These are phyloP conservation scores for Acanthisitta chloris DNA, from an alignment of 2,113 vertebrate species.

Conservation along the genomic window DNA sequence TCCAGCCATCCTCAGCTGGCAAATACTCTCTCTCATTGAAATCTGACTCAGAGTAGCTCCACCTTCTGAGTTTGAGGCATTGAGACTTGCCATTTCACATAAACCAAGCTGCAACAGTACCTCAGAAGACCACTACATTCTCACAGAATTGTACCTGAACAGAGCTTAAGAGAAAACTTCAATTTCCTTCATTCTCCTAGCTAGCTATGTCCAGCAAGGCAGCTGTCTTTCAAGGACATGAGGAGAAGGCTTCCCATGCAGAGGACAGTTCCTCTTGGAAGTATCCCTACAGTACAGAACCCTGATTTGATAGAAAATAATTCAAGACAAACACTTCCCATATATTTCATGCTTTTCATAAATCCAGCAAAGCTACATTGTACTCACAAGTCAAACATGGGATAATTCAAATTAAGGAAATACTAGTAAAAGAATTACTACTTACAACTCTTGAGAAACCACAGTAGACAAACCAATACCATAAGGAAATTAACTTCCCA, in stretches of 20 bases:
- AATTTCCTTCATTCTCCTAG: neutral
- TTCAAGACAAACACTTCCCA: neutral
- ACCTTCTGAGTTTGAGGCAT: neutral
- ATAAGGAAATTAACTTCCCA: neutral
- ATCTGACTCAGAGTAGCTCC: neutral
- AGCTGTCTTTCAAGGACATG: neutral
- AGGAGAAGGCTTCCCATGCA: neutral
- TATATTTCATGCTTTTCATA: neutral
- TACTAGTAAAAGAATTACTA: neutral
- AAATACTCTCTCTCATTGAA: neutral
- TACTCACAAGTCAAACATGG: neutral
- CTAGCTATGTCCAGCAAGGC: neutral
- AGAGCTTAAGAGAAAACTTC: neutral
- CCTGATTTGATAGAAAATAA: neutral
- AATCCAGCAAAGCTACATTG: neutral
- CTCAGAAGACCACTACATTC: neutral
- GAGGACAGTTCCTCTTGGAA: neutral
- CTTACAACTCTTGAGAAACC: neutral
- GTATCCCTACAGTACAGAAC: neutral
- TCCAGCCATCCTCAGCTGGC: neutral
- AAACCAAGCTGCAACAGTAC: neutral
- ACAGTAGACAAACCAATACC: neutral
- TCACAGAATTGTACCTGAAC: neutral
- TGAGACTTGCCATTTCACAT: neutral
- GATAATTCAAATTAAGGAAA: neutral